phyloP scores from a whole-genome alignment of 2,888 invertebrate genomes.

The Cerceris rybyensis region DNA sequence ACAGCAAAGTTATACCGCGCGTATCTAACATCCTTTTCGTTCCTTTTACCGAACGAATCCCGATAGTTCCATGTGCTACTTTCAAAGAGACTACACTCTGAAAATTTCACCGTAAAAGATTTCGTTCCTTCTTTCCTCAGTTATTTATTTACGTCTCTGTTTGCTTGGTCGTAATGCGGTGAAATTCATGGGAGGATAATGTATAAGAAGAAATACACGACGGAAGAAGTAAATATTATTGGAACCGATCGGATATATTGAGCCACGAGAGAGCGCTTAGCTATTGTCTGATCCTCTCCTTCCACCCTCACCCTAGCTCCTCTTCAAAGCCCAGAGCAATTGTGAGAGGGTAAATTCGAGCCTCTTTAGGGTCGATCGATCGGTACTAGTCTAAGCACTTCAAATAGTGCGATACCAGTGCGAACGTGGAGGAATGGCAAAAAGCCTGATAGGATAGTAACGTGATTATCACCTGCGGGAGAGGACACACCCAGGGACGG shows the following conservation, averaged over 20 bases:
- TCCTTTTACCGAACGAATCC: conserved; percentile 36
- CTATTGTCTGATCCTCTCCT: conserved; percentile 47
- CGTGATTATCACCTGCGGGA: conserved; percentile 79
- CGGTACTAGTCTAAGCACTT: conserved; percentile 71
- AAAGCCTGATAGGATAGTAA: conserved; percentile 80
- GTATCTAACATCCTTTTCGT: conserved; percentile 27
- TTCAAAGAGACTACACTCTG: conserved; percentile 42
- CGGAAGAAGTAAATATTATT: conserved; percentile 30
- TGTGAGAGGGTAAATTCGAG: conserved; percentile 58
- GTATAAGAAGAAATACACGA: conserved; percentile 2
- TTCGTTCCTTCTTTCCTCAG: conserved; percentile 43
- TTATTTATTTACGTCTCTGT: conserved; percentile 60
- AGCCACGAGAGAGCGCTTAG: conserved; percentile 12
- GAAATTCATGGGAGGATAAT: not conserved
- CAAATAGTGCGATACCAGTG: conserved; percentile 71
- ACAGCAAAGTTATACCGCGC: conserved; percentile 42
- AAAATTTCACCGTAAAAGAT: conserved; percentile 32
- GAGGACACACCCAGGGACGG: conserved; percentile 73
- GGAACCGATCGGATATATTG: conserved; percentile 34
- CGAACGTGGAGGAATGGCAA: conserved; percentile 77
- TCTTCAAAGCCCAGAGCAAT: conserved; percentile 50
- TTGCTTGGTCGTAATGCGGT: conserved; percentile 22
- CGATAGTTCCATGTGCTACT: conserved; percentile 50
- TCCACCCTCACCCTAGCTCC: conserved; percentile 14
- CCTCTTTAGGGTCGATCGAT: conserved; percentile 67